Evolutionary conservation across 2,888 invertebrate species (phyloP).

Genomic region (Arctia plantaginis): DNA sequence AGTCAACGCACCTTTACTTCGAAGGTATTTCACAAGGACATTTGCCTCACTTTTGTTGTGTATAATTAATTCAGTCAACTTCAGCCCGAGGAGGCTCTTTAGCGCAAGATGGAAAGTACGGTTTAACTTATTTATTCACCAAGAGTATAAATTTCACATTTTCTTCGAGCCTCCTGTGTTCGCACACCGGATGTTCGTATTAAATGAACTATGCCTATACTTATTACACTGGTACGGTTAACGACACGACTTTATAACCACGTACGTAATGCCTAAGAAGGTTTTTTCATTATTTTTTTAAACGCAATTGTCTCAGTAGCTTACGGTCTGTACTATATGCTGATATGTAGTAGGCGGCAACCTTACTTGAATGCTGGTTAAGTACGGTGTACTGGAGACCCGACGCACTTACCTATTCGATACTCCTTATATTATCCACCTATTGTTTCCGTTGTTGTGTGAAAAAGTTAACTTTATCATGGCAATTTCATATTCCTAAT

Average conservation of each 20-base stretch:
- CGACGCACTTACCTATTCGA: background rate
- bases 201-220: background rate
- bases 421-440: background rate
- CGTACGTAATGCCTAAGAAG: background rate
- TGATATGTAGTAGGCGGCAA: background rate
- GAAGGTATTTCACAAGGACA: conserved; percentile 47
- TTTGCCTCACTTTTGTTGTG: conserved; percentile 61
- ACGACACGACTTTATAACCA: background rate
- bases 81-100: conserved; percentile 46
- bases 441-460: background rate
- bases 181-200: background rate
- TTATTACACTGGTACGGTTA: conserved; percentile 2
- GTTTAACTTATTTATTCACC: conserved; percentile 52
- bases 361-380: background rate
- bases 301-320: background rate
- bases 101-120: conserved; percentile 34
- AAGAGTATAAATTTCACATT: conserved; percentile 32
- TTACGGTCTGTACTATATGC: background rate
- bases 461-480: no score
- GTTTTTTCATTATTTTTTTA: background rate
- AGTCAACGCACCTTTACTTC: conserved; percentile 27
- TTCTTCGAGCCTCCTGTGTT: conserved; percentile 13
- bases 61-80: conserved; percentile 68
- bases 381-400: no score
- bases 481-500: no score